phyloP scores from a whole-genome alignment of 1,140 invertebrate species.

The Hylaeus volcanicus region DNA sequence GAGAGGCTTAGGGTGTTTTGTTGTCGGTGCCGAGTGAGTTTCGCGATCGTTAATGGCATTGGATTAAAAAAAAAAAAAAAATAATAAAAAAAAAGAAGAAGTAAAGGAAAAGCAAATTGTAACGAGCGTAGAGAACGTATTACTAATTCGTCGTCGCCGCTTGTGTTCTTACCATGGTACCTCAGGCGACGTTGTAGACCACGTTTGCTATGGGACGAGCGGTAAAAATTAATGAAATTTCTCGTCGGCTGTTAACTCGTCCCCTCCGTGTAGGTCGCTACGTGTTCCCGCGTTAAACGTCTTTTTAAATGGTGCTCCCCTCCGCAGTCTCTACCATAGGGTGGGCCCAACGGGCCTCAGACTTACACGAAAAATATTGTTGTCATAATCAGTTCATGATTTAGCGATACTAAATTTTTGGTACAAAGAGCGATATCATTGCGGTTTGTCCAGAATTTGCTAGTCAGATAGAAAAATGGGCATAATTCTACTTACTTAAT shows the following conservation, averaged over 20 bases:
- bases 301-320: conserved; percentile 53
- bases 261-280: conserved; percentile 1
- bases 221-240: conserved; percentile 2
- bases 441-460: too few relatives aligned
- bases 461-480: too few relatives aligned
- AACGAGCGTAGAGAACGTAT: conserved; percentile 25
- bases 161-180: conserved; percentile 59
- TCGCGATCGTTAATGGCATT: conserved; percentile 11
- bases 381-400: too few relatives aligned
- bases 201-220: conserved; percentile 2
- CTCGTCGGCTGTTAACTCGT: background rate
- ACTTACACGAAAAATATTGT: too few relatives aligned
- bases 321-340: too few relatives aligned
- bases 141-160: conserved; percentile 53
- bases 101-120: background rate
- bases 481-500: too few relatives aligned
- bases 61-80: conserved; percentile 1
- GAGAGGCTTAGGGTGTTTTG: conserved; percentile 38
- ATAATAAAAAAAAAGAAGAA: background rate
- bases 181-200: conserved; percentile 11
- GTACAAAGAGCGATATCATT: too few relatives aligned
- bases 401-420: too few relatives aligned
- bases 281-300: conserved; percentile 20
- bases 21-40: conserved; percentile 18
- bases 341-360: too few relatives aligned